A percentile compares a stretch with the other conserved stretches of the same genome.
Conservation (phyloP, 2,888 invertebrate species). For the Ophion slaviceki region DNA sequence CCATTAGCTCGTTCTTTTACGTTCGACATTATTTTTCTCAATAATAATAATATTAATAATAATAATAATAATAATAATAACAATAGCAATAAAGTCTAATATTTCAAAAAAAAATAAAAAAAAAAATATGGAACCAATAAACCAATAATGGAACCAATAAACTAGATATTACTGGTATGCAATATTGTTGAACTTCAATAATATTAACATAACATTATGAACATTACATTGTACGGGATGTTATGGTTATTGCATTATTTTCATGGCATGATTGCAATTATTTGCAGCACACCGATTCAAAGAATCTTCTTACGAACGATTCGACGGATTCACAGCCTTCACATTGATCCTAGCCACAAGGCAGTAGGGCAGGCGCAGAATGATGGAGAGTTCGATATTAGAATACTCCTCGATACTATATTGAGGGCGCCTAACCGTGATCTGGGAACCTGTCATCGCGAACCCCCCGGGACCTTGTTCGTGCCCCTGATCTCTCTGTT, state of each 20-base stretch:
- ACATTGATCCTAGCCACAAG: conserved; percentile 76
- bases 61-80: too few relatives aligned
- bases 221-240: conserved; percentile 20
- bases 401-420: conserved; percentile 57
- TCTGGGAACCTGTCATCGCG: conserved; percentile 78
- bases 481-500: conserved; percentile 79
- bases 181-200: neutral
- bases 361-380: conserved; percentile 52
- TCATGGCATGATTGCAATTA: too few relatives aligned
- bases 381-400: conserved; percentile 51
- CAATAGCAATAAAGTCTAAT: too few relatives aligned
- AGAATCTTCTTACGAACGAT: conserved; percentile 54
- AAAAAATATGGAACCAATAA: too few relatives aligned
- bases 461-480: conserved; percentile 76
- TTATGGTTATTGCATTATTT: too few relatives aligned
- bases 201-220: neutral
- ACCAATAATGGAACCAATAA: neutral
- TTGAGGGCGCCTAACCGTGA: conserved; percentile 49
- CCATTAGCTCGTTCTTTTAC: too few relatives aligned
- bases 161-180: too few relatives aligned
- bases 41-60: neutral
- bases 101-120: too few relatives aligned
- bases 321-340: conserved; percentile 72
- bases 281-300: conserved; percentile 33
- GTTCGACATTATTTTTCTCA: too few relatives aligned